phyloP scores from a whole-genome alignment of 2,797 vertebrate species.

The Acanthurus tractus region DNA sequence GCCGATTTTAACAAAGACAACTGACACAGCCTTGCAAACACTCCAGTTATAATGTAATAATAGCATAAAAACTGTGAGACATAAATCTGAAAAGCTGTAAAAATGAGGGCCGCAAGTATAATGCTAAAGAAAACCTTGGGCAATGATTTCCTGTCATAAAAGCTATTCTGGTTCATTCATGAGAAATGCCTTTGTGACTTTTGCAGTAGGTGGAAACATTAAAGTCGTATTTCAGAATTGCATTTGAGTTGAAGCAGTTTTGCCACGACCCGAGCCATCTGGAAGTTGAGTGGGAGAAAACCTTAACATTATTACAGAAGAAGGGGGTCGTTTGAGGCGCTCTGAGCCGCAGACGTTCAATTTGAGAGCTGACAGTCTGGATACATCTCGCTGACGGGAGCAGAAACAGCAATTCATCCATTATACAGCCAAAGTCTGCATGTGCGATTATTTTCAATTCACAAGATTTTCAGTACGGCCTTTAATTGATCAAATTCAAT shows the following conservation, averaged over 20 bases:
- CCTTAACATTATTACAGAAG: slow-evolving; percentile 36
- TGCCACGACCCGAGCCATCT: slow-evolving; percentile 41
- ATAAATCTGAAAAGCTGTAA: slow-evolving; percentile 17
- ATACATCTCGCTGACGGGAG: slow-evolving; percentile 50
- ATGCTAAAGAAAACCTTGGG: slow-evolving; percentile 8
- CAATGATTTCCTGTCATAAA: slow-evolving; percentile 23
- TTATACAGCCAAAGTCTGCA: slow-evolving; percentile 29
- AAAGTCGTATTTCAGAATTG: slow-evolving; percentile 27
- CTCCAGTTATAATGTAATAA: neutral
- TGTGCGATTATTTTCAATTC: slow-evolving; percentile 40
- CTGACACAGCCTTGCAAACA: neutral
- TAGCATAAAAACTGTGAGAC: neutral
- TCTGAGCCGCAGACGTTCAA: slow-evolving; percentile 57
- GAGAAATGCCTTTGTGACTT: slow-evolving; percentile 25
- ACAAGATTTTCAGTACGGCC: slow-evolving; percentile 27
- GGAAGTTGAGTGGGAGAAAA: slow-evolving; percentile 53
- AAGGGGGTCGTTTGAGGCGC: slow-evolving; percentile 46
- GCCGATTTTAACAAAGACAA: slow-evolving; percentile 2
- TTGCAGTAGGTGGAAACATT: slow-evolving; percentile 5
- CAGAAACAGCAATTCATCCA: slow-evolving; percentile 51
- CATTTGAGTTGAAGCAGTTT: slow-evolving; percentile 42
- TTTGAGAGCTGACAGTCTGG: slow-evolving; percentile 58
- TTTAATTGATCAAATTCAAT: slow-evolving; percentile 46
- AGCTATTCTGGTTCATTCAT: slow-evolving; percentile 35
- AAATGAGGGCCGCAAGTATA: slow-evolving; percentile 11